Evolutionary conservation across 1,140 invertebrate species (phyloP), one percentile per base, ranked within the genome.

Genomic region (Ceratosolen fusciceps): DNA sequence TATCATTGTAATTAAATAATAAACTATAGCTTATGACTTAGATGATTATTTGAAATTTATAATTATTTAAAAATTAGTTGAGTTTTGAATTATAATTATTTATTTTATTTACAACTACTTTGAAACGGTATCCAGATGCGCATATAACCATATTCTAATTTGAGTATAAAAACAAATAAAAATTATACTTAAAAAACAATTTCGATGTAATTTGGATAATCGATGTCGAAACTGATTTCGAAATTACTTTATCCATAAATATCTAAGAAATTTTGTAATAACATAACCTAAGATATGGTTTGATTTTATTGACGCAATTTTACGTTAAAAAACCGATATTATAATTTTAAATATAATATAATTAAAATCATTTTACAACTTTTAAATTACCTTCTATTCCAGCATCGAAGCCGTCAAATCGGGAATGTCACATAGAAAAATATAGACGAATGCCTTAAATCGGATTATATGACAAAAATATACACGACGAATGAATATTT

Each of bases 231-330:
- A n/a, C 3, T 29, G 29, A 75, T 65, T 75, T 75, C 43, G 58
- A 68, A 76, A 67, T 52, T 34, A 76, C 49, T 68, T 56, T 68
- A 16, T 29, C 3, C 9, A 26, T 67, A 29, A 76, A 49, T 37
- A 52, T 37, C 21, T 43, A 2, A 70, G 7, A 31, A 47, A 52
- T 60, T 71, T 77, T 70, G 34, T 34, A 77, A 70, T 60, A 77
- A 77, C 67, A 71, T 77, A 77, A 77, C 75, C 75, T 77, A 70
- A 47, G 60, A 16, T 39, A n/a, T 39, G 12, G 29, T 39, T 54
- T 31, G n/a, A 37, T 24, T 52, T 2, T 39, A 37, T 34, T 56
- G 4, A 7, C 0, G 34, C 16, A 39, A 26, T 77, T 56, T 37
- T 77, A 21, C 60, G 31, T 19, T 70, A 70, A 37, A 68, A 75